Evolutionary conservation across 2,888 invertebrate species (phyloP), one percentile per base, ranked within the genome.

Genomic region (Metallyticus violacea): DNA sequence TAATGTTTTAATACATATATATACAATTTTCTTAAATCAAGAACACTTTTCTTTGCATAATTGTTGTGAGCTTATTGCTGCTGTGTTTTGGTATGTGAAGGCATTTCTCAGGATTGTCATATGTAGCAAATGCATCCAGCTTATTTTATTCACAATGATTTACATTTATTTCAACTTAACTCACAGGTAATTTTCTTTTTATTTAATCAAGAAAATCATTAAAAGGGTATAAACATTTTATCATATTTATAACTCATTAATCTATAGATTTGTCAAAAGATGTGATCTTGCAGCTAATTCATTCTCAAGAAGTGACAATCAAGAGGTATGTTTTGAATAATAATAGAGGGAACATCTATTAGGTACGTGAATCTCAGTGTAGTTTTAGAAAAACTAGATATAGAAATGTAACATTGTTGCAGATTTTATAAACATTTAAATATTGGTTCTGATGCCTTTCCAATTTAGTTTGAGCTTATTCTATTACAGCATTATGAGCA

Each of bases 401-500:
- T 22, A 15, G 15, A 62, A 62, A 62, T 62, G 15, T 62, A 62
- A 62, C 40, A 62, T 85, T 86, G 26, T 86, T 79, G 85, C 77
- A 84, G 76, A n/a, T 76, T 79, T 80, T 77, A 22, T n/a, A 15
- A 62, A 4, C 15, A 62, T 7, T 1, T 15, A 6, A 62, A 62
- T 9, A 62, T 22, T 4, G 40, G 40, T 62, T 62, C 40, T 62
- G 40, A 62, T 62, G 40, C 40, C 40, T 62, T 62, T 62, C 40
- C 40, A 62, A 62, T 62, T 62, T 62, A 62, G 40, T 62, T 62
- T 62, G 40, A 62, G 40, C 40, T 62, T 62, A 62, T 62, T 78
- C 83, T 82, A 28, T 77, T 77, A 81, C 77, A 85, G 85, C 84
- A 86, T 86, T 84, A 78, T 84, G 84, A 84, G 84, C 86, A 84